Evolutionary conservation across 1,140 invertebrate genomes (phyloP).

Genomic region (Aphelenchoides besseyi): DNA sequence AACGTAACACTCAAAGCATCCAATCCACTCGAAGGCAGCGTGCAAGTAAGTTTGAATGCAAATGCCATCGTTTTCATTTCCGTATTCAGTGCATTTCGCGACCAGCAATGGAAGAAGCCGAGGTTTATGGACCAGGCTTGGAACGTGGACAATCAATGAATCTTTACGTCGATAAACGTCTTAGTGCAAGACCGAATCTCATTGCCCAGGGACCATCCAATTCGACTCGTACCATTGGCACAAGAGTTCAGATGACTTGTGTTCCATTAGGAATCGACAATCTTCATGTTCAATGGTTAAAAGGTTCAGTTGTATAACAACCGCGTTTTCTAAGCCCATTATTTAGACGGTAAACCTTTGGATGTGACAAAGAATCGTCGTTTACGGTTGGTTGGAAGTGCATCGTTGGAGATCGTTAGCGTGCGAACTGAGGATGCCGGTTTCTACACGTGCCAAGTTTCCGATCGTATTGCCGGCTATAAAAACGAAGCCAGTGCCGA

Average conservation of each 20-base stretch:
- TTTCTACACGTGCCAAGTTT: conserved; percentile 43
- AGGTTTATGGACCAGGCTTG: conserved; percentile 50
- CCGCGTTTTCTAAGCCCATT: not conserved
- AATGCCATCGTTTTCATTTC: not conserved
- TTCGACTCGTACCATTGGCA: conserved; percentile 28
- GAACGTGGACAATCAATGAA: conserved; percentile 53
- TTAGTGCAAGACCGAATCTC: conserved; percentile 23
- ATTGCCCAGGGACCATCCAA: conserved; percentile 30
- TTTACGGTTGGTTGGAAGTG: conserved; percentile 35
- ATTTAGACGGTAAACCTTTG: conserved; percentile 21
- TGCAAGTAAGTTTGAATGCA: conserved; percentile 32
- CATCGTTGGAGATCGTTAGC: conserved; percentile 33
- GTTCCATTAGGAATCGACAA: conserved; percentile 14
- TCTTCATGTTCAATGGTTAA: conserved; percentile 37
- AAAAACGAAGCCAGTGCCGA: conserved; percentile 26
- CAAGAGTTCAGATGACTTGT: conserved; percentile 30
- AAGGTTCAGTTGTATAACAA: conserved; percentile 30
- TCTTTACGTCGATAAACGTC: conserved; percentile 44
- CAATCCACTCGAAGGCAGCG: conserved; percentile 44
- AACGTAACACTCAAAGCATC: conserved; percentile 44
- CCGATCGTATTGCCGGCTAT: conserved; percentile 20
- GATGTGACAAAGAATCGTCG: conserved; percentile 24
- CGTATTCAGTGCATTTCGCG: conserved; percentile 53
- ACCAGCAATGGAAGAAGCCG: conserved; percentile 57
- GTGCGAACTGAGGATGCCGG: conserved; percentile 34